phyloP scores from a whole-genome alignment of 2,797 vertebrate genomes.

The Neoniphon sammara region DNA sequence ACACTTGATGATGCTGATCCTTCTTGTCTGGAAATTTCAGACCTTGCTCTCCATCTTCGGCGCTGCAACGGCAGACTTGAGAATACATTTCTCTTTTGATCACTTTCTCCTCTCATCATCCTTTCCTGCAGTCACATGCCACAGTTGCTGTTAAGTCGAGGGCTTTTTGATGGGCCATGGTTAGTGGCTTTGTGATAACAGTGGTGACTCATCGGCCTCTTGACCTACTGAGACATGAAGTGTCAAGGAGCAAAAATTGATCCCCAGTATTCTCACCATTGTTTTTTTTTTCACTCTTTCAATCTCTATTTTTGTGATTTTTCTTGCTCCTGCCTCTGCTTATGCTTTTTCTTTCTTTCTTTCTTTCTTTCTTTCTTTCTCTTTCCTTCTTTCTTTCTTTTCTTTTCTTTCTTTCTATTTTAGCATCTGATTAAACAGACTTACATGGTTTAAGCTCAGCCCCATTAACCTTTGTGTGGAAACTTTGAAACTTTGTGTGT shows the following conservation, averaged over 20 bases:
- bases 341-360: not conserved
- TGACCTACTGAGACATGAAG: conserved; percentile 13
- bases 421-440: conserved; percentile 50
- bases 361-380: not conserved
- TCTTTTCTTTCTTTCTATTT: conserved; percentile 16
- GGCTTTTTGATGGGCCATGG: conserved; percentile 21
- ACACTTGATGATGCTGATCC: too few species aligned
- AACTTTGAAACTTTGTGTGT: conserved; percentile 12
- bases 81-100: conserved; percentile 8
- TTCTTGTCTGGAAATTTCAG: conserved; percentile 8
- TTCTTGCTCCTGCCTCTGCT: not conserved
- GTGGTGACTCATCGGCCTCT: conserved; percentile 8
- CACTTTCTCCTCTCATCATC: not conserved
- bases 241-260: conserved; percentile 15
- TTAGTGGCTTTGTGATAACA: conserved; percentile 23
- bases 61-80: not conserved
- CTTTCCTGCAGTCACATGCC: conserved; percentile 2
- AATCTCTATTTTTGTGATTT: not conserved
- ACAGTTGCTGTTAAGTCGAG: conserved; percentile 23
- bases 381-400: not conserved
- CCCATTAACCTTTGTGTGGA: conserved; percentile 1
- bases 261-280: conserved; percentile 5
- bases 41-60: conserved; percentile 7
- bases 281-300: conserved; percentile 10
- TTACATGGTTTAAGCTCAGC: conserved; percentile 30